Evolutionary conservation across 2,797 vertebrate genomes (phyloP), one percentile per base, ranked within the genome.

Genomic region (Lagodon rhomboides): DNA sequence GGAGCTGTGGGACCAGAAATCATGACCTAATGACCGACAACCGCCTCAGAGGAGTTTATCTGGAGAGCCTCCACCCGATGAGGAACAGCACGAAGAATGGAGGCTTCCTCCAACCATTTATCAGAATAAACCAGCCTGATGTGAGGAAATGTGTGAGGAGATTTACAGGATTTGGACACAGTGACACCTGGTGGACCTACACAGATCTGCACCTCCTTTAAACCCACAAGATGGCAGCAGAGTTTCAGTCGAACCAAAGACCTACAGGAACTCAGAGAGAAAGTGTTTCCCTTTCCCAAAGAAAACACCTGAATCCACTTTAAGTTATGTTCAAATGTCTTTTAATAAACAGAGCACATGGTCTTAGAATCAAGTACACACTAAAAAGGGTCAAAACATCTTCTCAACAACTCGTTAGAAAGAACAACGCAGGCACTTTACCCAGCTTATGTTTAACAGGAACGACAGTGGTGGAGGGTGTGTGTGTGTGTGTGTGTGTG

Each of bases 351-450:
- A 91, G 87, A 85, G 75, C 68, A 87, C 68, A 79, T 64, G 79
- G 85, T 85, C 77, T 79, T 30, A 75, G 83, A 89, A 78, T 89
- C 71, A 88, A 75, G 34, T 12, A 68, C 75, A 70, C 85, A 85
- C 72, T 79, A 75, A 50, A 72, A 85, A 84, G 83, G 86, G 76
- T 87, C 74, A 69, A 81, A 91, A 91, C 76, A 80, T 73, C 80
- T 90, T 59, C n/a, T 53, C 5, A 71, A 67, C 62, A 65, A 22
- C 56, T 77, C 63, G 75, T 82, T 72, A 88, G 90, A 95, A 94
- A 95, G 93, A 95, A 84, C 72, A 79, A 73, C 83, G 93, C 95
- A 96, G 96, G 96, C 96, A 97, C 96, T 96, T 97, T 74, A 87
- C 92, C 86, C 83, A 79, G 54, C 92, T 87, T 87, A 89, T 80